phyloP scores from a whole-genome alignment of 2,113 vertebrate species.

The Channa argus region DNA sequence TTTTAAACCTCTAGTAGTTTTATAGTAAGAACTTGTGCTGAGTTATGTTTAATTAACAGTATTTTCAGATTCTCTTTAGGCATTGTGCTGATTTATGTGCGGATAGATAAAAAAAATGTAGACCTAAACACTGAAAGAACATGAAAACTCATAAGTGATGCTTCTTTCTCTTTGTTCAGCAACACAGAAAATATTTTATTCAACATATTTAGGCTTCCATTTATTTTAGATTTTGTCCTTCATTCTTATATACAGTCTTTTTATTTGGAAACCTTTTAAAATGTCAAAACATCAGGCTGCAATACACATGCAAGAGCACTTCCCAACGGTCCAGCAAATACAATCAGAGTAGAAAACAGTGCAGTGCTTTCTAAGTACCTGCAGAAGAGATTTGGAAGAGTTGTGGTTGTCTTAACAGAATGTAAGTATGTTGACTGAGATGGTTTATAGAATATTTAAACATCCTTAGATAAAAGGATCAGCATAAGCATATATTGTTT shows the following conservation, averaged over 20 bases:
- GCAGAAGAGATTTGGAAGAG: conserved; percentile 33
- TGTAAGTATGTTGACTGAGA: conserved; percentile 50
- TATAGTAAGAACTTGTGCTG: no score
- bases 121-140: not conserved
- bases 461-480: conserved; percentile 28
- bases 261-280: conserved; percentile 31
- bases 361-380: conserved; percentile 27
- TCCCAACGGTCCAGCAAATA: conserved; percentile 41
- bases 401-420: conserved; percentile 31
- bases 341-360: conserved; percentile 35
- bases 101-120: not conserved
- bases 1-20: no score
- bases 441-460: conserved; percentile 39
- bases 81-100: no score
- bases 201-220: conserved; percentile 40
- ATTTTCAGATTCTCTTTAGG: no score
- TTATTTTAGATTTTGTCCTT: conserved; percentile 8
- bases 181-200: conserved; percentile 54
- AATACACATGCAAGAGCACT: conserved; percentile 31
- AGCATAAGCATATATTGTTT: conserved; percentile 17
- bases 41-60: no score
- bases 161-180: conserved; percentile 6
- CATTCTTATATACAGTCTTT: conserved; percentile 35
- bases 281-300: conserved; percentile 46
- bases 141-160: not conserved